Percentiles rank a stretch among this genome's conserved stretches.
Evolutionary conservation across 1,140 invertebrate species (phyloP).

Genomic region (Drosophila nigrodunni): DNA sequence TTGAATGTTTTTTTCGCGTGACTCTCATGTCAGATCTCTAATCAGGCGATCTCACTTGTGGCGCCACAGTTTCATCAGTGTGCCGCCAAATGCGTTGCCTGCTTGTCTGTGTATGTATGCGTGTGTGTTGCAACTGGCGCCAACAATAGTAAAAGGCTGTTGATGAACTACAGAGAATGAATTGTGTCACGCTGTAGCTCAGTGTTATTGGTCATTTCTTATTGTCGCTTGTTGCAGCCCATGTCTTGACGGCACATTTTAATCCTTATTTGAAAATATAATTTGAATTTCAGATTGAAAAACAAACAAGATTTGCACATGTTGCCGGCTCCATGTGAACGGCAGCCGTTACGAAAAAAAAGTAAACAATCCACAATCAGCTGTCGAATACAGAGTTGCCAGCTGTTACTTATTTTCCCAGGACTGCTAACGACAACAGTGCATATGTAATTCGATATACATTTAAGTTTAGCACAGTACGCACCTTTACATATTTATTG

Average conservation of each 20-base stretch:
- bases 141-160: background rate
- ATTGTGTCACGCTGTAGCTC: slow-evolving; percentile 3
- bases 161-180: slow-evolving; percentile 11
- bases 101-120: slow-evolving; percentile 1
- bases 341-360: slow-evolving; percentile 14
- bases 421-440: background rate
- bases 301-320: slow-evolving; percentile 20
- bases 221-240: background rate
- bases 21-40: slow-evolving; percentile 70
- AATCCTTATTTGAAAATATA: slow-evolving; percentile 21
- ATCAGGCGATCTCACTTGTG: slow-evolving; percentile 57
- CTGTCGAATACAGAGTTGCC: slow-evolving; percentile 22
- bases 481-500: no score
- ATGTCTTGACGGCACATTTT: background rate
- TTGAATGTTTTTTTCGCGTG: slow-evolving; percentile 63
- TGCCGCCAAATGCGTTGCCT: slow-evolving; percentile 41
- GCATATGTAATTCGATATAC: background rate
- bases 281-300: slow-evolving; percentile 30
- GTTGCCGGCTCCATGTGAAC: slow-evolving; percentile 30
- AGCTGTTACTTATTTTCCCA: background rate
- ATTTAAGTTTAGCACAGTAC: background rate
- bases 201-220: slow-evolving; percentile 2
- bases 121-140: slow-evolving; percentile 24
- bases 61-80: slow-evolving; percentile 54
- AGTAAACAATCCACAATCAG: slow-evolving; percentile 42